phyloP scores from a whole-genome alignment of 1,140 invertebrate species.

The Macrocentrus cingulum region DNA sequence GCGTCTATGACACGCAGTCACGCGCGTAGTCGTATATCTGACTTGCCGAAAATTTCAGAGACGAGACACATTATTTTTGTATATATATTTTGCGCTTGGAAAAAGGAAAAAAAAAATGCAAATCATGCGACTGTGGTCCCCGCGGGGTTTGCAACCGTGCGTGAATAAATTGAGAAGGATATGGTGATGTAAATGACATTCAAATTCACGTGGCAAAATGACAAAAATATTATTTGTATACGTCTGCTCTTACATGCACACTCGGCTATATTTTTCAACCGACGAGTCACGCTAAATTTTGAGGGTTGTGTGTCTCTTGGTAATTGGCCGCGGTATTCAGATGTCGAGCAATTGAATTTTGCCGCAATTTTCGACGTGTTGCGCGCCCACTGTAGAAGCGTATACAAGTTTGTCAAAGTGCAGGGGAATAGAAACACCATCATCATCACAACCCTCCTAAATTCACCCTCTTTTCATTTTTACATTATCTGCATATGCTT shows the following conservation, averaged over 20 bases:
- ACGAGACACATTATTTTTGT: too few relatives aligned
- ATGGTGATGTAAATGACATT: conserved; percentile 46
- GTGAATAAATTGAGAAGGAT: conserved; percentile 50
- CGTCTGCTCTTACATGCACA: conserved; percentile 3
- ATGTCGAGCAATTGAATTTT: conserved; percentile 50
- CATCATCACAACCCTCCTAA: neutral
- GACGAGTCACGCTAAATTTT: too few relatives aligned
- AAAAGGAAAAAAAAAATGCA: conserved; percentile 40
- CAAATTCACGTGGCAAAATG: conserved; percentile 46
- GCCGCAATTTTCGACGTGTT: conserved; percentile 24
- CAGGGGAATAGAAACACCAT: neutral
- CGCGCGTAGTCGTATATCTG: too few relatives aligned
- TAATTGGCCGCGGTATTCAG: conserved; percentile 55
- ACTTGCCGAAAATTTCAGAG: too few relatives aligned
- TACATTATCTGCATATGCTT: conserved; percentile 12
- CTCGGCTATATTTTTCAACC: too few relatives aligned
- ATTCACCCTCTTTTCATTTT: conserved; percentile 18
- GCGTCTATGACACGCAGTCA: conserved; percentile 5
- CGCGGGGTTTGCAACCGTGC: neutral
- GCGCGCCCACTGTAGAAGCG: conserved; percentile 3
- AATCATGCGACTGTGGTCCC: conserved; percentile 39
- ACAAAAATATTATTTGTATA: conserved; percentile 51
- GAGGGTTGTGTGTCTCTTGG: conserved; percentile 32
- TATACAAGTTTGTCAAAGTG: conserved; percentile 1
- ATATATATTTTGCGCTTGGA: too few relatives aligned